phyloP scores from a whole-genome alignment of 1,140 invertebrate genomes.

The Drosophila kohkoa region DNA sequence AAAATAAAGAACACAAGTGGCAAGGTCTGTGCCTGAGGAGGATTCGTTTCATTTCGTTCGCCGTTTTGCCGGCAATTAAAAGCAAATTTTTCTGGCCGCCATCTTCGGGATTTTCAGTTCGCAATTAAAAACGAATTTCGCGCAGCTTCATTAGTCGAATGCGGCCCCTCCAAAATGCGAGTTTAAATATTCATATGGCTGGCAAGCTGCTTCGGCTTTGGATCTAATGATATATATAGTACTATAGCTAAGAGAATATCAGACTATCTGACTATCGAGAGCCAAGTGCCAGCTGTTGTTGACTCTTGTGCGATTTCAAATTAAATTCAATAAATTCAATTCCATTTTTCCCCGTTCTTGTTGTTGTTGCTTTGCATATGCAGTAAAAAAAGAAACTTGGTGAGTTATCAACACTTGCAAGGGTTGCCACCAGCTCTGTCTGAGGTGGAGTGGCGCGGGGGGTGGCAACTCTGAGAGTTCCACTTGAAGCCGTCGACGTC shows the following conservation, averaged over 20 bases:
- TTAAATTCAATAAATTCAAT: slow-evolving; percentile 83
- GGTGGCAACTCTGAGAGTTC: slow-evolving; percentile 33
- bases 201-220: slow-evolving; percentile 14
- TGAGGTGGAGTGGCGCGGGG: background rate
- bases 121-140: slow-evolving; percentile 83
- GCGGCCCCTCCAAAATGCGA: slow-evolving; percentile 35
- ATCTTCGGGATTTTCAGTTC: slow-evolving; percentile 71
- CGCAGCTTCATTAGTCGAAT: slow-evolving; percentile 73
- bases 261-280: slow-evolving; percentile 28
- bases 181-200: slow-evolving; percentile 77
- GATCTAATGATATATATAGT: slow-evolving; percentile 40
- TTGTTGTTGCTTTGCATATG: slow-evolving; percentile 58
- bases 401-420: slow-evolving; percentile 73
- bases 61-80: slow-evolving; percentile 70
- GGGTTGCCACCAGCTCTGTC: slow-evolving; percentile 21
- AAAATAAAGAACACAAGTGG: slow-evolving; percentile 71
- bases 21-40: slow-evolving; percentile 31
- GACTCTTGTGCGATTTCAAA: slow-evolving; percentile 71
- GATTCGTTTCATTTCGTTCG: background rate
- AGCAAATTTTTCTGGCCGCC: slow-evolving; percentile 75
- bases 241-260: slow-evolving; percentile 23
- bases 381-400: slow-evolving; percentile 38
- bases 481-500: slow-evolving; percentile 46
- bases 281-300: slow-evolving; percentile 63
- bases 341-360: slow-evolving; percentile 38